Base-by-base conservation (phyloP, 2,113 vertebrate species). In the Poeciliopsis prolifica region DNA sequence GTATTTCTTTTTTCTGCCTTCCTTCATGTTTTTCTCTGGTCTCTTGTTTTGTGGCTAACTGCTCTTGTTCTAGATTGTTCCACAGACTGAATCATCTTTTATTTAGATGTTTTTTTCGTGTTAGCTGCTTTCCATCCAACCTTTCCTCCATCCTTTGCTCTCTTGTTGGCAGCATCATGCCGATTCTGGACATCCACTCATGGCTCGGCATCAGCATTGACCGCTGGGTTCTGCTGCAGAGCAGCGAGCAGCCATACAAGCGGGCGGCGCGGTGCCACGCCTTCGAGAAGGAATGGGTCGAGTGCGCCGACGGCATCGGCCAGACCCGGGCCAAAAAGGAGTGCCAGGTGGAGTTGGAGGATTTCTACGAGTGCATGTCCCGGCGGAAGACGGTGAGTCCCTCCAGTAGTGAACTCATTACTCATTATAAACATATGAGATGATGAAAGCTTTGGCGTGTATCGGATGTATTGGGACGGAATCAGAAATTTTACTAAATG, bases 281-380 rank as follows among this genome's bases (percentile, higher is more conserved):
- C 48, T 99, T 99, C 74, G 96, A 99, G 89, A 98, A 97, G 83
- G 97, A 98, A 65, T 99, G 96, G 97, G 89, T 99, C 7, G 96
- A 98, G 44, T 99, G 97, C 15, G 12, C 94, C 0, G 90, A 95
- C 64, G 96, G 95, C 67, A 97, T 99, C 14, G 98, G 98, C 8
- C 76, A 81, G 75, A 95, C 65, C 29, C 95, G 97, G 0, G 96
- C 97, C 42, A 87, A 89, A 61, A 95, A 90, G 44, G 98, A 99
- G 88, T 99, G 98, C 85, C 87, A 87, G 65, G 40, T 95, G 44
- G 98, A 99, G 89, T 94, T 88, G 68, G 97, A 98, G 24, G 98
- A 99, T 80, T 96, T 98, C 68, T 67, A 86, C 1, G 98, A 99
- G 85, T 99, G 98, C 86, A 86, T 97, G 85, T 92, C 95, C 76